Base-by-base conservation (phyloP, 2,888 invertebrate species). In the Brenthis hecate region DNA sequence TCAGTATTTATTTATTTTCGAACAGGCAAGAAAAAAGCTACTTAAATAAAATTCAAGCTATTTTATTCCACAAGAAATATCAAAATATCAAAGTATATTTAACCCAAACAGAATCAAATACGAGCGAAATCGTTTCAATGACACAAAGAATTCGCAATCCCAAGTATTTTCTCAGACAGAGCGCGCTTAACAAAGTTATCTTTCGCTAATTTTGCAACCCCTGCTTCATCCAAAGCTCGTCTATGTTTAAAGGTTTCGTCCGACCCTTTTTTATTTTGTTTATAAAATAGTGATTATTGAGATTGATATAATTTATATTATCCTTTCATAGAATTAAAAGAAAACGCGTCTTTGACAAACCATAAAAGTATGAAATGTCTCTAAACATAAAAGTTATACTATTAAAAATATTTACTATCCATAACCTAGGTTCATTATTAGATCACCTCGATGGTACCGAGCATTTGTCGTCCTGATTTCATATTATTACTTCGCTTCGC, bases 151-250 rank as follows among this genome's bases (percentile, higher is more conserved):
- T 48, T 50, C 56, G 56, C 50, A 66, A 66, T 63, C 63, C 50
- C 63, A 58, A 70, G 66, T 51, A 51, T 66, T 70, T 64, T 64
- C 64, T 64, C 54, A 48, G 36, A 50, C 53, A 50, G 58, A 54
- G 66, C 54, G 57, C 62, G 36, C 61, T 56, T 69, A 67, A 72
- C 71, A 67, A 72, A 71, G 71, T 72, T 73, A 71, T 68, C 69
- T 72, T 63, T 48, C 64, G 62, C 64, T 73, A 71, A 72, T 69
- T 73, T 69, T 36, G 64, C 58, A 32, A 58, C 61, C 64, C 53
- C 60, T 65, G 48, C 63, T 56, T 57, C 56, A 60, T 68, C 58
- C 71, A 68, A 70, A 68, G 32, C 64, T 67, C 62, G 61, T 55
- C 50, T 60, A 47, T 55, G 32, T 61, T 28, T 66, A 14, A 61